These are phyloP conservation scores for Catalaphyllia jardinei DNA, from an alignment of 64 coral and sea anemone genomes.

Conservation along the genomic window DNA sequence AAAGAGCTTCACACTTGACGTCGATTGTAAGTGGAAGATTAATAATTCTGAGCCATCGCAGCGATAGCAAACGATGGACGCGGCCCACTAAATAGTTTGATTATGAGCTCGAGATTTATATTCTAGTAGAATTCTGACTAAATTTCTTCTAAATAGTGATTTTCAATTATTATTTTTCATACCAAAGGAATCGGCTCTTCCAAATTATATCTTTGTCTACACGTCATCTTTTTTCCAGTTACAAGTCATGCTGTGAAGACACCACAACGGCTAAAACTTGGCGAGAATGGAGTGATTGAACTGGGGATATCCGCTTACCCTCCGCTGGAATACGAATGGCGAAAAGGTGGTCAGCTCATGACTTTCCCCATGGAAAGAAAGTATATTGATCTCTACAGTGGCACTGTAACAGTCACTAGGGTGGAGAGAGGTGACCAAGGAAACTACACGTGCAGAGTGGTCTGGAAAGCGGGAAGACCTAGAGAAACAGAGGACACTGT, in stretches of 20 bases:
- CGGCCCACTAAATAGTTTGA: too few species aligned
- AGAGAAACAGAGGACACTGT: conserved; percentile 17
- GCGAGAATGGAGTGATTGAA: conserved; percentile 19
- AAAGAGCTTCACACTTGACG: conserved; percentile 15
- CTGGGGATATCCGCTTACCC: conserved; percentile 22
- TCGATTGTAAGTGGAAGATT: conserved; percentile 20
- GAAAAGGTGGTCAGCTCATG: background rate
- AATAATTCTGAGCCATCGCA: too few species aligned
- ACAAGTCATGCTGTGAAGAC: background rate
- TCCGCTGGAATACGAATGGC: background rate
- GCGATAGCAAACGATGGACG: too few species aligned
- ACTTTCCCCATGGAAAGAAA: background rate
- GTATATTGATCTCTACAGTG: background rate
- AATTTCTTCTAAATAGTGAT: too few species aligned
- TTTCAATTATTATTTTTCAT: too few species aligned
- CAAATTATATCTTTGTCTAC: too few species aligned
- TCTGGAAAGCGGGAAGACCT: background rate
- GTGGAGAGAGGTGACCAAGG: background rate
- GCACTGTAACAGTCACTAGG: background rate
- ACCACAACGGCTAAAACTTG: background rate
- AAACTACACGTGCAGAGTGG: conserved; percentile 14
- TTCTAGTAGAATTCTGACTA: too few species aligned
- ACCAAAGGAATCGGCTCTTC: too few species aligned
- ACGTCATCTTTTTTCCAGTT: conserved; percentile 8
- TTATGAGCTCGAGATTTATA: too few species aligned